phyloP scores from a whole-genome alignment of 2,888 invertebrate species.

The Sesamia inferens region DNA sequence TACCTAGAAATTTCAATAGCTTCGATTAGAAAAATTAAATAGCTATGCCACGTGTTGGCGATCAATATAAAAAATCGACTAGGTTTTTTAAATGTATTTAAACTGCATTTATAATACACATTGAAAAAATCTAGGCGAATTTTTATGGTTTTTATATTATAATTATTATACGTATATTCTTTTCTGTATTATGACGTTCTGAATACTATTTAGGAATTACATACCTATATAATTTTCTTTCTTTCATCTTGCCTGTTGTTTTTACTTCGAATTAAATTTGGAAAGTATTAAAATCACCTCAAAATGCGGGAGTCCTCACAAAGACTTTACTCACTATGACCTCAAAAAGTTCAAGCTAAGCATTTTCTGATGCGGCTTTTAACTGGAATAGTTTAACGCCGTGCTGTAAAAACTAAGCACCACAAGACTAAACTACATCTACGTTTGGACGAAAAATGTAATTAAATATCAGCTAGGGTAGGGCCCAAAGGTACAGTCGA shows the following conservation, averaged over 20 bases:
- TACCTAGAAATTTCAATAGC: too few species aligned
- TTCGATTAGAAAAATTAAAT: too few species aligned
- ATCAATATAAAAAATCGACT: too few species aligned
- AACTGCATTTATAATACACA: neutral
- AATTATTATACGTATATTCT: neutral
- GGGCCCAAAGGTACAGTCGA: constrained; percentile 75
- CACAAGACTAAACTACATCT: constrained; percentile 79
- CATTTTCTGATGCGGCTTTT: constrained; percentile 47
- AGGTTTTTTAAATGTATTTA: neutral
- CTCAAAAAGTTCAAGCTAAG: constrained; percentile 62
- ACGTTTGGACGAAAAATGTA: constrained; percentile 87
- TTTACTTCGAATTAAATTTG: neutral
- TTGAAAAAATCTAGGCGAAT: neutral
- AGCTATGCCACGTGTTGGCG: too few species aligned
- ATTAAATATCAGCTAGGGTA: constrained; percentile 80
- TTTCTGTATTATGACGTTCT: neutral
- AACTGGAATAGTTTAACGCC: constrained; percentile 53
- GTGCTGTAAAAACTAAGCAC: constrained; percentile 84
- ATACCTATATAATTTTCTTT: neutral
- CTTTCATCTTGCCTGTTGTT: neutral
- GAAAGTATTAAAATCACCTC: neutral
- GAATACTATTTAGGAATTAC: neutral
- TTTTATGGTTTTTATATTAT: too few species aligned
- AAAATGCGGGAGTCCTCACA: constrained; percentile 43
- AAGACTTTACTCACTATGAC: constrained; percentile 34